phyloP scores from a whole-genome alignment of 2,113 vertebrate species.

The Chrysochloris asiatica region DNA sequence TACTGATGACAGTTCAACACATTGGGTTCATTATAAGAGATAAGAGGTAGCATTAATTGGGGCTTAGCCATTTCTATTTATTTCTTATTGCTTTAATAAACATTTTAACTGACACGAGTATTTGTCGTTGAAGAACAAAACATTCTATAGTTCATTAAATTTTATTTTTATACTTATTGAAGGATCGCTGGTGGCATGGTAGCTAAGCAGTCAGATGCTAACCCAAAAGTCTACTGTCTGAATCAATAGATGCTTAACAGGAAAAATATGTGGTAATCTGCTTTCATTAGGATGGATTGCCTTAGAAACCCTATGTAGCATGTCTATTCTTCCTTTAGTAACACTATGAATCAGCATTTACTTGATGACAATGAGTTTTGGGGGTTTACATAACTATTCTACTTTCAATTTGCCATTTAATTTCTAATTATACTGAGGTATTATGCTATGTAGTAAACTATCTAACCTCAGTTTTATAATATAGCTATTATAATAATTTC shows the following conservation, averaged over 20 bases:
- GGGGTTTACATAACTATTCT: background rate
- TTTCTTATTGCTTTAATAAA: constrained; percentile 72
- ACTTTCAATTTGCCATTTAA: constrained; percentile 26
- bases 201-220: no score
- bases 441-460: background rate
- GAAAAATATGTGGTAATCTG: no score
- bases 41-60: constrained; percentile 68
- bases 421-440: background rate
- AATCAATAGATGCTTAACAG: no score
- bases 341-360: no score
- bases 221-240: no score
- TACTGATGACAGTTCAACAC: constrained; percentile 65
- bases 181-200: no score
- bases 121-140: constrained; percentile 44
- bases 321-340: no score
- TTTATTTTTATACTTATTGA: background rate
- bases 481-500: background rate
- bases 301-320: no score
- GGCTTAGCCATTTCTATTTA: constrained; percentile 66
- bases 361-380: no score
- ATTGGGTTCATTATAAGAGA: constrained; percentile 76
- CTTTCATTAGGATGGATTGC: no score
- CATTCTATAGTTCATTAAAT: constrained; percentile 59
- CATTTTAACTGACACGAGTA: constrained; percentile 59
- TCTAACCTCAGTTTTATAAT: background rate